Evolutionary conservation across 1,140 invertebrate genomes (phyloP).

Genomic region (Dendrolimus punctatus): DNA sequence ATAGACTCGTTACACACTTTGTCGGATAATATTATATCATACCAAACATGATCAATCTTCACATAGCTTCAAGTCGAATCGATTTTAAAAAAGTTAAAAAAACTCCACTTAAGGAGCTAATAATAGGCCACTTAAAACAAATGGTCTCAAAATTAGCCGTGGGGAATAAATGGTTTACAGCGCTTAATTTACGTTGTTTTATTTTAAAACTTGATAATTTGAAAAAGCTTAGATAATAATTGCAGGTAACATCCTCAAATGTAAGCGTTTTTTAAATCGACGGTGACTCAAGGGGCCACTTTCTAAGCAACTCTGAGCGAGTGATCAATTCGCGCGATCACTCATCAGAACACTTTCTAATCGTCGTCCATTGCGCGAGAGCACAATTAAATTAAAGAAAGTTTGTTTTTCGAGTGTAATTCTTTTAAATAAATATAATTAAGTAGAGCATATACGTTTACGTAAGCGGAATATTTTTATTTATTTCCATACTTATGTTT

Average conservation of each 20-base stretch:
- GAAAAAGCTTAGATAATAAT: too few relatives aligned
- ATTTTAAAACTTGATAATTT: too few relatives aligned
- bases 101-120: too few relatives aligned
- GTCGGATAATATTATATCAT: slow-evolving; percentile 26
- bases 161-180: too few relatives aligned
- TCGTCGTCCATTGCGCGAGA: slow-evolving; percentile 38
- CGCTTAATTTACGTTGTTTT: too few relatives aligned
- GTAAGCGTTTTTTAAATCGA: background rate
- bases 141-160: too few relatives aligned
- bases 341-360: slow-evolving; percentile 66
- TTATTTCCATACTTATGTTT: background rate
- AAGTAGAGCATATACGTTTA: too few relatives aligned
- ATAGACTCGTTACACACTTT: slow-evolving; percentile 52
- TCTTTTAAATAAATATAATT: background rate
- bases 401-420: slow-evolving; percentile 10
- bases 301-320: slow-evolving; percentile 52
- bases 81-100: too few relatives aligned
- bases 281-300: slow-evolving; percentile 38
- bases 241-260: background rate
- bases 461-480: too few relatives aligned
- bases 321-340: slow-evolving; percentile 57
- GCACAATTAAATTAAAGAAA: slow-evolving; percentile 33
- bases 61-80: background rate
- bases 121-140: too few relatives aligned
- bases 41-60: slow-evolving; percentile 6